Evolutionary conservation across 2,888 invertebrate genomes (phyloP).

Genomic region (Agrotis segetum): DNA sequence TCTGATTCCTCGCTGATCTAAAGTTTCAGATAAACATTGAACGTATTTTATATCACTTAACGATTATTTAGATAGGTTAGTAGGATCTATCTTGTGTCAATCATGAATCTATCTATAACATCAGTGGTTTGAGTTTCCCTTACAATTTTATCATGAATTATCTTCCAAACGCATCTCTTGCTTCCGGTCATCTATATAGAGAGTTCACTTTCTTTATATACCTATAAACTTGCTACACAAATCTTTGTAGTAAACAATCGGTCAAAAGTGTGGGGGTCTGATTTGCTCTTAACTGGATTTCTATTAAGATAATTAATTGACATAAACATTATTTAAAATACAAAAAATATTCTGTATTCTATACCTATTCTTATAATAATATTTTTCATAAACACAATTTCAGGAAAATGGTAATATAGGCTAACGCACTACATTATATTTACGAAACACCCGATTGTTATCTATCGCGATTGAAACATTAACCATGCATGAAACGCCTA

Average conservation of each 20-base stretch:
- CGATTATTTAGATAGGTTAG: background rate
- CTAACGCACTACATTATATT: conserved; percentile 32
- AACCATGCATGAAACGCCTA: conserved; percentile 56
- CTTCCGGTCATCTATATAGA: too few relatives aligned
- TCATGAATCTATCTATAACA: background rate
- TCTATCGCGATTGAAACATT: conserved; percentile 57
- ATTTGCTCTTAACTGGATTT: background rate
- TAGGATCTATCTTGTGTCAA: background rate
- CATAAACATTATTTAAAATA: too few relatives aligned
- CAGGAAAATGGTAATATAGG: conserved; percentile 28
- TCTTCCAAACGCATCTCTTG: too few relatives aligned
- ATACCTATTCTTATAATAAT: too few relatives aligned
- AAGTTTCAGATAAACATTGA: conserved; percentile 2
- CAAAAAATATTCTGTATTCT: too few relatives aligned
- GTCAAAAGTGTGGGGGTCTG: background rate
- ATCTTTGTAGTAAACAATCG: too few relatives aligned
- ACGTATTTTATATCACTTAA: background rate
- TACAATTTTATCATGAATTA: background rate
- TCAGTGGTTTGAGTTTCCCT: background rate
- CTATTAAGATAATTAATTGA: too few relatives aligned
- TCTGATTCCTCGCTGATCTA: background rate
- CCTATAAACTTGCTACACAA: too few relatives aligned
- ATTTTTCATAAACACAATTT: background rate
- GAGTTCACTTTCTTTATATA: too few relatives aligned
- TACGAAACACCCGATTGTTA: conserved; percentile 36